Evolutionary conservation across 2,888 invertebrate genomes (phyloP), one percentile per base, ranked within the genome.

Genomic region (Panzeria rudis): DNA sequence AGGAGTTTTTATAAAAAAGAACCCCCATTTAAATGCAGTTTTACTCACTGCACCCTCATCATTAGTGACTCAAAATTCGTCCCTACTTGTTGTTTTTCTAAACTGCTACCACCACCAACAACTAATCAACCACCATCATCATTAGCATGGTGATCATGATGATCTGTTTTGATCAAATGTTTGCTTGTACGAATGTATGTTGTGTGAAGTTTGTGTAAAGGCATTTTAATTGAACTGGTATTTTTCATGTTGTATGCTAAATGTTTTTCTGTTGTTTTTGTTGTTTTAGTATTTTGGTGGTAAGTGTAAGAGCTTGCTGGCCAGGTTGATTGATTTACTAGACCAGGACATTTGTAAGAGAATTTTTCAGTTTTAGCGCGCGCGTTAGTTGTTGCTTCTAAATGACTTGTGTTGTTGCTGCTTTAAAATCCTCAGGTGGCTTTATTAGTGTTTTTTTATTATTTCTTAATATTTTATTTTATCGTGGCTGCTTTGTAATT

Each of bases 161-260:
- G 72, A 80, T 84, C 79, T 29, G 62, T 75, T 84, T 80, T 68
- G 73, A 73, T 68, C 73, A 80, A 78, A 78, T 61, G 47, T 17
- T n/a, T n/a, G n/a, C n/a, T n/a, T n/a, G n/a, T n/a, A n/a, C n/a
- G n/a, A n/a, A n/a, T n/a, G n/a, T n/a, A n/a, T n/a, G n/a, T n/a
- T n/a, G n/a, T n/a, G n/a, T n/a, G 56, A 9, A 13, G 17, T 68
- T 44, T 78, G 59, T 61, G 59, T 68, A 56, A 62, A 77, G 89
- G 89, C 79, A 89, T 90, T 91, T 91, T 90, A 91, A 90, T 90
- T 90, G 91, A 89, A 90, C 89, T 89, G 88, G 88, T 86, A 87
- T 89, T 80, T 76, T 73, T 77, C 62, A 41, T 50, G 35, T 68
- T 54, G 32, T 52, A 20, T 29, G 64, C 17, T 47, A 47, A 50